Evolutionary conservation across 2,888 invertebrate genomes (phyloP), one percentile per base, ranked within the genome.

Genomic region (Lapara coniferarum): DNA sequence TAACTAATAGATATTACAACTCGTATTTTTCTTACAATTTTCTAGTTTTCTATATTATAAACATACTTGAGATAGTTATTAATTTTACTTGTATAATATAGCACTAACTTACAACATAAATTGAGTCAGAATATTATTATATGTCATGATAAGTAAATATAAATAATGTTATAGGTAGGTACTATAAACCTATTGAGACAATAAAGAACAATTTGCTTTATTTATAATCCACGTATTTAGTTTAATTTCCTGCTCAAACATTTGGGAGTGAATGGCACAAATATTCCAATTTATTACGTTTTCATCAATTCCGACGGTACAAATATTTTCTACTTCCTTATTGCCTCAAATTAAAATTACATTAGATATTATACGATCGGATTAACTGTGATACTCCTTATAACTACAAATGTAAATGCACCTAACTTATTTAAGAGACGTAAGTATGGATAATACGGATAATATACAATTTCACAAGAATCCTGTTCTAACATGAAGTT

Each of bases 61-160:
- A 88, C 85, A 86, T 87, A 87, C 84, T 78, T 79, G 81, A 81
- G 83, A 83, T 86, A 81, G 82, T 82, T 88, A 86, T 73, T 72
- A 72, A 74, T 77, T 83, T 87, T 88, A 83, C 87, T 89, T 87
- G 86, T 88, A 82, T 85, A 88, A 77, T 74, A 77, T 74, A 72
- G 67, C 71, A 69, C 52, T 69, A 63, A 46, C 46, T 59, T 67
- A 71, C 69, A 66, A 68, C 63, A 67, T 55, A 71, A 66, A 44
- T 68, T 59, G 44, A 53, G 30, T 79, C 73, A 71, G 72, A 77
- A 73, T 71, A 37, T 7, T 37, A 37, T 37, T 37, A 37, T 37
- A 76, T 75, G 73, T 75, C 71, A 72, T 74, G 75, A 75, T 73
- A 73, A 70, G 51, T 71, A 80, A 74, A 66, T 56, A 70, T 14